These are phyloP conservation scores for Pipistrellus pygmaeus DNA, from an alignment of 2,797 vertebrate species.

Conservation along the genomic window DNA sequence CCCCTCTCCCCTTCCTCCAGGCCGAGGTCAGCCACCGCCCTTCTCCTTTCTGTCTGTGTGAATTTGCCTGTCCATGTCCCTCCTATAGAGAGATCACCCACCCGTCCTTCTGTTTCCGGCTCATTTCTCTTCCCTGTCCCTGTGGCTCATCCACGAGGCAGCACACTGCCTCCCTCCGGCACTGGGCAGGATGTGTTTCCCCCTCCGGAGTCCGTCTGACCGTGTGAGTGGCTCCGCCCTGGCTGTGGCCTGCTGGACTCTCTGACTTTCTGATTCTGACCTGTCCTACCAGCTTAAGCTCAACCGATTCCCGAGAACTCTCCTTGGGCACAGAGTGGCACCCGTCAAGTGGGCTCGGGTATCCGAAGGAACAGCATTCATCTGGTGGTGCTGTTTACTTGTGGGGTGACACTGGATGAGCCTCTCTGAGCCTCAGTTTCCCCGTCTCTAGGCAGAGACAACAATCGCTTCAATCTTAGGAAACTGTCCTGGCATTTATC, in stretches of 20 bases:
- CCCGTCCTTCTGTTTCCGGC: background rate
- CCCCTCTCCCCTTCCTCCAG: fast-evolving
- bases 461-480: background rate
- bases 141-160: background rate
- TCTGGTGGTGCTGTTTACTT: background rate
- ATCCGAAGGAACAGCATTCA: background rate
- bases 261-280: background rate
- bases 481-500: too few species aligned
- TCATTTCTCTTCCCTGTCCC: background rate
- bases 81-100: background rate
- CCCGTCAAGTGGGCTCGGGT: background rate
- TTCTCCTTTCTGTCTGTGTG: background rate
- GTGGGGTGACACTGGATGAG: background rate
- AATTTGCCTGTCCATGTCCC: background rate
- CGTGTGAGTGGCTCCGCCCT: background rate
- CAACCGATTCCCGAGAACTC: background rate
- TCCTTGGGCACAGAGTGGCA: background rate
- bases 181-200: background rate
- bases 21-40: background rate
- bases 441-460: background rate
- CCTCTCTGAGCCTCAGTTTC: background rate
- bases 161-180: background rate
- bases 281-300: background rate
- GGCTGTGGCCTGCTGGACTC: background rate
- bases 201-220: background rate